Base-by-base conservation (phyloP, 2,888 invertebrate genomes). In the Standfussiana lucernea region DNA sequence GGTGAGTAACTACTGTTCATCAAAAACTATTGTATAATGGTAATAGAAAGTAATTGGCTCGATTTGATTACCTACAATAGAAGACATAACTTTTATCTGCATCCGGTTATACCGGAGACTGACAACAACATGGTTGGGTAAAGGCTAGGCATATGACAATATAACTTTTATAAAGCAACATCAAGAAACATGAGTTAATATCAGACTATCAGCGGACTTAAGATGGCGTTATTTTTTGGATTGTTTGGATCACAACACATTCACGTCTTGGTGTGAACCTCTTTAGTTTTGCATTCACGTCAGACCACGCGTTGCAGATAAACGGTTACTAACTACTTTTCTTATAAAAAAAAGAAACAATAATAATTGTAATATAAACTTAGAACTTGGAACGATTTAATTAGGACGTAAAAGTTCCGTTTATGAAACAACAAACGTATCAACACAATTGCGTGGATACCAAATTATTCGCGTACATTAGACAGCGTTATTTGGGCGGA, bases 221-320 rank as follows among this genome's bases (percentile, higher is more conserved):
- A 47, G 21, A 21, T 47, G 45, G 45, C 45, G 45, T 15, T 45
- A 40, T 45, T 45, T 42, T 45, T 45, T 45, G 18, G 45, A 45
- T 45, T 6, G 45, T 45, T 45, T 45, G 18, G 77, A 86, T 81
- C 69, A 77, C 56, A 65, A 79, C 68, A 73, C 79, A 61, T 68
- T 37, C 53, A 28, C 70, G 73, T 69, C 70, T 56, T 13, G 28
- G 53, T 68, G 32, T 62, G 42, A 77, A 61, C 66, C 80, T 75
- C 69, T 80, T 86, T 78, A 75, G 85, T 84, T 88, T 85, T 67
- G 85, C 83, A 81, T 87, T 89, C 89, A 42, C 70, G 69, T 69
- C 45, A 73, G 75, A 72, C 77, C 76, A 77, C 35, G 66, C 59
- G 64, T 67, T 67, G 72, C 65, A 76, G 87, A 86, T 35, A 65